These are phyloP conservation scores for Apostichopus leukothele DNA, from an alignment of 53 echinoderm and acorn worm species.

Conservation along the genomic window DNA sequence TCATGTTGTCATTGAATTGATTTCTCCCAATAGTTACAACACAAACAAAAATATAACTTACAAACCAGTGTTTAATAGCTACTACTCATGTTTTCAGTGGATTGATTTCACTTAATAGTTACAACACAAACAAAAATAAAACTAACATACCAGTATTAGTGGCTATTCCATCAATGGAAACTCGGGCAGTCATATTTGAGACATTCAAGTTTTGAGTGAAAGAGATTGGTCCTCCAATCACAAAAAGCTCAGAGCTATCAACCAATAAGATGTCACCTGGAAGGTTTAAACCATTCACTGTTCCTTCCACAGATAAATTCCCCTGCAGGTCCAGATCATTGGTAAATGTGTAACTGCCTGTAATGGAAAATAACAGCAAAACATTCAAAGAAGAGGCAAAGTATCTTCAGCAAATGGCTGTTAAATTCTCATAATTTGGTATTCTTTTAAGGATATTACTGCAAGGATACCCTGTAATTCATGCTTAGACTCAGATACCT, in stretches of 20 bases:
- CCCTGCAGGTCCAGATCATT: conserved; percentile 49
- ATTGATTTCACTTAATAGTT: no score
- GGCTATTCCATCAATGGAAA: conserved; percentile 43
- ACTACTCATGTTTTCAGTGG: background rate
- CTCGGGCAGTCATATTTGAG: conserved; percentile 40
- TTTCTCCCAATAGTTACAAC: no score
- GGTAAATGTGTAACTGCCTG: conserved; percentile 68
- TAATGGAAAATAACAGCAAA: background rate
- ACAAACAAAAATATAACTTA: background rate
- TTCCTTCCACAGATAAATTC: conserved; percentile 61
- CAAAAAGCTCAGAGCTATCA: conserved; percentile 48
- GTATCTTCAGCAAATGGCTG: background rate
- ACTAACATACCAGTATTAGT: background rate
- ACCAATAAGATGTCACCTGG: conserved; percentile 64
- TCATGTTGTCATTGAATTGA: no score
- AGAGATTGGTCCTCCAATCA: conserved; percentile 53
- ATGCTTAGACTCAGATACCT: no score
- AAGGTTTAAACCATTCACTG: conserved; percentile 59
- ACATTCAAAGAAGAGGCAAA: background rate
- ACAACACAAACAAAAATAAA: background rate
- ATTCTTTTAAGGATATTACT: no score
- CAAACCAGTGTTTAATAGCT: background rate
- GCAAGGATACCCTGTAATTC: no score
- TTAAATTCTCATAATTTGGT: background rate
- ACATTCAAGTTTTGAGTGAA: conserved; percentile 53